A percentile compares a stretch with the other conserved stretches of the same genome.
Conservation (phyloP, 2,888 invertebrate species). For the Syrista parreyssii region DNA sequence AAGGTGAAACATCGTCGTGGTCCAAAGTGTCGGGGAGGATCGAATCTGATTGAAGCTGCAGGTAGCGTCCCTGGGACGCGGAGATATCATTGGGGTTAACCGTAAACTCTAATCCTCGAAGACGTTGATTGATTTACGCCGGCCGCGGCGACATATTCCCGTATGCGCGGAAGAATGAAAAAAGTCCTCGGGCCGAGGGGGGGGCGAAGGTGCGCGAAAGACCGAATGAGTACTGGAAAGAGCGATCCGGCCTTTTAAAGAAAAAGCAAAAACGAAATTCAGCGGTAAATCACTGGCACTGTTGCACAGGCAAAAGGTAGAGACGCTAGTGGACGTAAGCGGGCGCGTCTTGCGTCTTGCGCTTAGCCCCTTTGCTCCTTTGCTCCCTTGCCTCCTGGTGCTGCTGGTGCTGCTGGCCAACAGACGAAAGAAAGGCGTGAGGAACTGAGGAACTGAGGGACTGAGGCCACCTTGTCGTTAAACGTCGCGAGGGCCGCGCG, state of each 20-base stretch:
- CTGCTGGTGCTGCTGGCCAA: slow-evolving; percentile 3
- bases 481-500: slow-evolving; percentile 40
- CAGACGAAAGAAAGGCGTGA: slow-evolving; percentile 14
- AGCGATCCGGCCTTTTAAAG: slow-evolving; percentile 12
- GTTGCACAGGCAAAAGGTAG: slow-evolving; percentile 27
- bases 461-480: slow-evolving; percentile 46
- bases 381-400: slow-evolving; percentile 27
- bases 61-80: not conserved
- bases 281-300: slow-evolving; percentile 59
- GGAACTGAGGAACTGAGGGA: slow-evolving; percentile 29
- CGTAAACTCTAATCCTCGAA: slow-evolving; percentile 54
- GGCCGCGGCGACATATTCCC: slow-evolving; percentile 47
- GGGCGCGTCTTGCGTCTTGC: slow-evolving; percentile 26
- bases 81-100: slow-evolving; percentile 22
- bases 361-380: slow-evolving; percentile 22
- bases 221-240: slow-evolving; percentile 1
- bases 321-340: not conserved
- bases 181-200: slow-evolving; percentile 19
- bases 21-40: no score
- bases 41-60: no score
- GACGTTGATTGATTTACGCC: slow-evolving; percentile 62
- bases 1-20: no score
- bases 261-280: slow-evolving; percentile 51
- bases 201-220: not conserved
- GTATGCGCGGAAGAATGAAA: slow-evolving; percentile 16